Evolutionary conservation across 2,113 vertebrate genomes (phyloP).

Genomic region (Microtus pennsylvanicus): DNA sequence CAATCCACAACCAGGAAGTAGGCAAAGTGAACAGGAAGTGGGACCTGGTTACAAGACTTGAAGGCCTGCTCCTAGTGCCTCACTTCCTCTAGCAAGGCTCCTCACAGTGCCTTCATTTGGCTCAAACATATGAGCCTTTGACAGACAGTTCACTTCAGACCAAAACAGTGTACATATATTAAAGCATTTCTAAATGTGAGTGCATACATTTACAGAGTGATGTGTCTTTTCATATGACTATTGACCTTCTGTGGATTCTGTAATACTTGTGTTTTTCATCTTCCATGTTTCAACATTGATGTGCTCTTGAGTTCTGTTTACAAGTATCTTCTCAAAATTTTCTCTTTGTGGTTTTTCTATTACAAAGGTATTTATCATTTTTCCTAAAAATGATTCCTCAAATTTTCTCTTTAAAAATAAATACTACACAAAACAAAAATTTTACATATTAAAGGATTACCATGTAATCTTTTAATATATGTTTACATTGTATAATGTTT

Average conservation of each 20-base stretch:
- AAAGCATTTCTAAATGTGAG: background rate
- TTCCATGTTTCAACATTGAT: slow-evolving; percentile 12
- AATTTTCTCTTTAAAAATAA: background rate
- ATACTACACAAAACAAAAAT: background rate
- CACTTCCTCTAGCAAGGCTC: background rate
- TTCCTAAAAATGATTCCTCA: background rate
- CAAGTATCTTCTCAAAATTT: slow-evolving; percentile 46
- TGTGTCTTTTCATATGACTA: background rate
- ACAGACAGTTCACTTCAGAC: background rate
- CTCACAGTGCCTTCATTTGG: background rate
- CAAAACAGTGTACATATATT: background rate
- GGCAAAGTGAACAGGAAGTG: background rate
- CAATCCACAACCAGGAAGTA: too few species aligned
- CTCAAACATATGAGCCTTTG: too few species aligned
- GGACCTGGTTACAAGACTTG: too few species aligned
- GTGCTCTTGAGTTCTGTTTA: background rate
- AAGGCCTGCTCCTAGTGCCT: background rate
- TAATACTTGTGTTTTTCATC: slow-evolving; percentile 3
- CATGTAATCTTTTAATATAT: background rate
- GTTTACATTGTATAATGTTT: background rate
- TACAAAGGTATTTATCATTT: slow-evolving; percentile 9
- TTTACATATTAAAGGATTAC: background rate
- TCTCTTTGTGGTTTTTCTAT: slow-evolving; percentile 12
- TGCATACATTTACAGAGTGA: background rate
- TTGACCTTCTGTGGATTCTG: slow-evolving; percentile 26